A percentile compares a stretch with the other conserved stretches of the same genome.
Conservation (phyloP, 1,140 invertebrate species). For the Chlorops oryzae region DNA sequence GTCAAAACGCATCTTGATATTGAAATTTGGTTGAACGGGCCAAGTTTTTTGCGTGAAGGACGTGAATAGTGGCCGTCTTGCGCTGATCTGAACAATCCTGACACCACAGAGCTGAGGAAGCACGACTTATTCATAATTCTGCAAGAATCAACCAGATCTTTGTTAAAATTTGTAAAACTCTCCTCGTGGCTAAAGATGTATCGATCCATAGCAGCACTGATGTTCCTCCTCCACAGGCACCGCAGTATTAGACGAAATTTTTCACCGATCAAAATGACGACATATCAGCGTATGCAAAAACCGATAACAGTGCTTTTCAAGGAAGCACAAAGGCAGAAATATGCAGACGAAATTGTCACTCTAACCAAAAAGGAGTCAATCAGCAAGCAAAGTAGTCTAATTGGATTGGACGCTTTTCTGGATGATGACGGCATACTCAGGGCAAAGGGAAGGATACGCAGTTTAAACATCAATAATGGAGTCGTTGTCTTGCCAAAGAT, state of each 20-base stretch:
- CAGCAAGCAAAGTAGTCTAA: not conserved
- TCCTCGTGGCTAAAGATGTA: too few relatives aligned
- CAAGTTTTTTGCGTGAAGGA: not conserved
- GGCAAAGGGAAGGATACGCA: not conserved
- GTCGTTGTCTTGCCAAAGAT: too few relatives aligned
- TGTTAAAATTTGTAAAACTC: too few relatives aligned
- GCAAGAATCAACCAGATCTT: not conserved
- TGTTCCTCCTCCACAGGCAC: too few relatives aligned
- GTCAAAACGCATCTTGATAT: not conserved
- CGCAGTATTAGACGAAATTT: too few relatives aligned
- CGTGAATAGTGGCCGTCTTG: not conserved
- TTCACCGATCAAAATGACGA: too few relatives aligned
- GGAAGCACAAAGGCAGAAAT: not conserved
- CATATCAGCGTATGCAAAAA: too few relatives aligned
- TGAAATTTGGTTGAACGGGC: not conserved
- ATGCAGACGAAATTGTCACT: not conserved
- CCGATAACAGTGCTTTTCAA: not conserved
- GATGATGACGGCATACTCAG: not conserved
- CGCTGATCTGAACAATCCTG: not conserved
- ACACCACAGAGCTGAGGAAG: not conserved
- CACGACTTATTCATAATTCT: not conserved
- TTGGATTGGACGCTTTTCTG: not conserved
- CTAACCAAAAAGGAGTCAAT: not conserved
- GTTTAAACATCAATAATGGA: too few relatives aligned
- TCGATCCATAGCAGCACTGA: too few relatives aligned